These are phyloP conservation scores for Rhinolophus ferrumequinum DNA, from an alignment of 2,113 vertebrate species.

Conservation along the genomic window DNA sequence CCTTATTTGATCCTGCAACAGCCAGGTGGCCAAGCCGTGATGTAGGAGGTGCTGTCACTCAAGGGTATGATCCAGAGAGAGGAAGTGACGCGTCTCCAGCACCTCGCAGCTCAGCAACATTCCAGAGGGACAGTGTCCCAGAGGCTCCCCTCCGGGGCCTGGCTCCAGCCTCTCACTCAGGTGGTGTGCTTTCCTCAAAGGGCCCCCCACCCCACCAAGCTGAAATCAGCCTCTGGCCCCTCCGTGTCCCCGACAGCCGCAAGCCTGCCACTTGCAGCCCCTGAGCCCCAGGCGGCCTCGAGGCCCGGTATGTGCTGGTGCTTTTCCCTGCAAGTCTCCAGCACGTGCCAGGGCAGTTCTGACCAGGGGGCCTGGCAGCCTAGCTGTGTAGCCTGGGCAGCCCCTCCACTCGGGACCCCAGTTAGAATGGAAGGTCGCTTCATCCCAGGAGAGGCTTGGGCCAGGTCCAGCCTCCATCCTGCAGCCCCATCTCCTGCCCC, in stretches of 20 bases:
- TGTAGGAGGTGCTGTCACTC: not conserved
- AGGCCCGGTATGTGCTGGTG: not conserved
- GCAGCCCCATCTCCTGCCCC: accelerated
- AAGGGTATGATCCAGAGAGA: slow-evolving; percentile 26
- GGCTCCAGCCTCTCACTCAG: not conserved
- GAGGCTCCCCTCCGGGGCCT: not conserved
- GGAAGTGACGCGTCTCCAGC: not conserved
- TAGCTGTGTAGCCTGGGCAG: not conserved
- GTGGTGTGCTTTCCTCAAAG: not conserved
- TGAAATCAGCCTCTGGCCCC: not conserved
- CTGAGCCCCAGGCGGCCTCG: not conserved
- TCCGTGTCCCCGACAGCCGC: not conserved
- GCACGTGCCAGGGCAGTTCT: not conserved
- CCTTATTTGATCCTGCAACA: slow-evolving; percentile 72
- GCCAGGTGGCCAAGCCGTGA: not conserved
- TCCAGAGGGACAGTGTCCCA: not conserved
- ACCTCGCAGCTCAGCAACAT: not conserved
- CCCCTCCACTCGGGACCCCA: not conserved
- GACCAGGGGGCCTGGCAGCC: not conserved
- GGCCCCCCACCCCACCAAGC: not conserved
- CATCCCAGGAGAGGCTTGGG: not conserved
- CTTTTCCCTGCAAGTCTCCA: not conserved
- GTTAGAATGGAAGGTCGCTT: not conserved
- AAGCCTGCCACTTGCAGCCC: not conserved
- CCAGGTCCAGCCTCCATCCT: not conserved